Base-by-base conservation (phyloP, 1,140 invertebrate species). In the Musca domestica region DNA sequence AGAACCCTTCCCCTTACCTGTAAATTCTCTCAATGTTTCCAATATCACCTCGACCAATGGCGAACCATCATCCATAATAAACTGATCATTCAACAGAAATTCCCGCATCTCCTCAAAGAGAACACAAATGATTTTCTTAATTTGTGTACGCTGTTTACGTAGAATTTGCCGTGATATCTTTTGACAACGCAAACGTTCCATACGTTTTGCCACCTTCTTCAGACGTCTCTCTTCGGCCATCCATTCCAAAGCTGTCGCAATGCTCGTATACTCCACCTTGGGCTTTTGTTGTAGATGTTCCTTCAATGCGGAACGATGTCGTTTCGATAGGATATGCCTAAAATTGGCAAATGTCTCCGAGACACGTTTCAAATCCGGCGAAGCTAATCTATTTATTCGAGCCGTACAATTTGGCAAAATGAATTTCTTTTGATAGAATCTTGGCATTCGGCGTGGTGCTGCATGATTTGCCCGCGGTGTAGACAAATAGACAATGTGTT, bases 101-200 rank as follows among this genome's bases (percentile, higher is more conserved):
- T 78, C 75, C 66, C 78, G 79, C 76, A 81, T 79, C 67, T 78
- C 78, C 66, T 81, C 78, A 25, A 81, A 81, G 10, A 81, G 67
- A 0, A 76, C 74, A 49, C 73, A 78, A 20, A 81, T 70, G n/a
- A 81, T 81, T 63, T 74, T 78, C 25, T 72, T 72, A 71, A 81
- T 78, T 64, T 81, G 78, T 6, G 75, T 75, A 46, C 75, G 73
- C 20, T 81, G 77, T 14, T 73, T 74, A 34, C 70, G 48, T 1
- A 78, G 48, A 20, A 81, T 78, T 14, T 74, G 67, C 25, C 76
- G 73, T 56, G 72, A 73, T 0, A 79, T 67, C 4, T 71, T 70
- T 6, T 67, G 67, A 65, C 76, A 79, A 22, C 75, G 72, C 6
- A 73, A 66, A 4, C 25, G 71, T 9, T 77, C 71, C 46, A 72